Conservation (phyloP, 2,888 invertebrate species). For the Cyrtodaria siliqua region DNA sequence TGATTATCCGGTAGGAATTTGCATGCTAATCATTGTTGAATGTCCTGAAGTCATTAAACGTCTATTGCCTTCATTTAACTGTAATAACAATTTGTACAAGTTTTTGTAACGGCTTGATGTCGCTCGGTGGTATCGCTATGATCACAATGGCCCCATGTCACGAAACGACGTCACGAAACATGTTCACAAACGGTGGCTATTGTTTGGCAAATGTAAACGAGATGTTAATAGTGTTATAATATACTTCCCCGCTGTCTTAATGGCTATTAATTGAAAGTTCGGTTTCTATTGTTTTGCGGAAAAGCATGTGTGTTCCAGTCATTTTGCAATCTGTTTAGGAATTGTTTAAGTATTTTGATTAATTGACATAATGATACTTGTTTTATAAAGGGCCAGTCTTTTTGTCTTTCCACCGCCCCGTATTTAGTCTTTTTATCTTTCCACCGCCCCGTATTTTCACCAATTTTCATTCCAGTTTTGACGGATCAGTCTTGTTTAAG, state of each 20-base stretch:
- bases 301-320: constrained; percentile 28
- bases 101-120: constrained; percentile 65
- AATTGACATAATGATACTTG: too few species aligned
- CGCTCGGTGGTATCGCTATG: constrained; percentile 45
- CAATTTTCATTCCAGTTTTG: too few species aligned
- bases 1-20: constrained; percentile 58
- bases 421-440: too few species aligned
- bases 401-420: too few species aligned
- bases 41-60: constrained; percentile 58
- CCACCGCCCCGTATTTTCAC: too few species aligned
- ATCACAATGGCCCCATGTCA: constrained; percentile 59
- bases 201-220: constrained; percentile 56
- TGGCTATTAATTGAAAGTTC: constrained; percentile 54
- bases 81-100: constrained; percentile 64
- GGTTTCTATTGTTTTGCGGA: constrained; percentile 56
- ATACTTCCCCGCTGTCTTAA: constrained; percentile 63
- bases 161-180: constrained; percentile 56
- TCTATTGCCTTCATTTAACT: constrained; percentile 64
- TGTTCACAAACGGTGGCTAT: constrained; percentile 46
- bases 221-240: constrained; percentile 64
- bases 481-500: too few species aligned
- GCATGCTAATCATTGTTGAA: constrained; percentile 59
- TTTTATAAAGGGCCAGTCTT: too few species aligned
- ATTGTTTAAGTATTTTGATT: constrained; percentile 14
- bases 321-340: constrained; percentile 51